Percentiles rank a stretch among this genome's conserved stretches.
Evolutionary conservation across 1,140 invertebrate genomes (phyloP).

Genomic region (Caenorhabditis brenneri): DNA sequence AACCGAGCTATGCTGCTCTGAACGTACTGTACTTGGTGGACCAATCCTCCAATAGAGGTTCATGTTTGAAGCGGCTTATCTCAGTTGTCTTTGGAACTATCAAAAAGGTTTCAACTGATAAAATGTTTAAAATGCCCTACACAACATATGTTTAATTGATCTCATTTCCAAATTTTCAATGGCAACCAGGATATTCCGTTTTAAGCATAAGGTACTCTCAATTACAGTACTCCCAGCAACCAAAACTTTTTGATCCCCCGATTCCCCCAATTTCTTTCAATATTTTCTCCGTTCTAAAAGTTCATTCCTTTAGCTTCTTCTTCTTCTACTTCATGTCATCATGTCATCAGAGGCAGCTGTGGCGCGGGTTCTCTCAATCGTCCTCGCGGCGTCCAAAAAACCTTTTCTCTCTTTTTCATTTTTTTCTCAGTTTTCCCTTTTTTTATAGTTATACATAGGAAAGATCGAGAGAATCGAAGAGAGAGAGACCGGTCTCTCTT

Average conservation of each 20-base stretch:
- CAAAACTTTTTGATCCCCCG: not conserved
- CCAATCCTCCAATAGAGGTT: too few species aligned
- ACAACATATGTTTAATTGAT: too few species aligned
- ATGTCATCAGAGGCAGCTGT: not conserved
- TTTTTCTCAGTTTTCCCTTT: not conserved
- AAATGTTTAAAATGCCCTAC: too few species aligned
- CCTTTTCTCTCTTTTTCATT: not conserved
- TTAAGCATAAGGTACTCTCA: too few species aligned
- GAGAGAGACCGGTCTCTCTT: constrained; percentile 30
- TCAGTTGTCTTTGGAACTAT: too few species aligned
- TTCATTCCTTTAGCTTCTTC: not conserved
- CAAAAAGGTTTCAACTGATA: too few species aligned
- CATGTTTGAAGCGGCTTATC: too few species aligned
- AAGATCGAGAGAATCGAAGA: not conserved
- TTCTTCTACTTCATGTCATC: not conserved
- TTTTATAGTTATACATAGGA: constrained; percentile 26
- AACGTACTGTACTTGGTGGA: too few species aligned
- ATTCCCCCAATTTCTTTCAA: not conserved
- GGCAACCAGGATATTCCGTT: too few species aligned
- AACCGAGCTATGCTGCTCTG: too few species aligned
- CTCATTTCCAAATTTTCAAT: too few species aligned
- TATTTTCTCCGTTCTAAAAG: not conserved
- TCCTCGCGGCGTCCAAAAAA: not conserved
- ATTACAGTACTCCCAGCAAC: not conserved
- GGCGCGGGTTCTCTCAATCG: too few species aligned